These are phyloP conservation scores for Mesorhabditis spiculigera DNA, from an alignment of 2,888 invertebrate genomes.

Conservation along the genomic window DNA sequence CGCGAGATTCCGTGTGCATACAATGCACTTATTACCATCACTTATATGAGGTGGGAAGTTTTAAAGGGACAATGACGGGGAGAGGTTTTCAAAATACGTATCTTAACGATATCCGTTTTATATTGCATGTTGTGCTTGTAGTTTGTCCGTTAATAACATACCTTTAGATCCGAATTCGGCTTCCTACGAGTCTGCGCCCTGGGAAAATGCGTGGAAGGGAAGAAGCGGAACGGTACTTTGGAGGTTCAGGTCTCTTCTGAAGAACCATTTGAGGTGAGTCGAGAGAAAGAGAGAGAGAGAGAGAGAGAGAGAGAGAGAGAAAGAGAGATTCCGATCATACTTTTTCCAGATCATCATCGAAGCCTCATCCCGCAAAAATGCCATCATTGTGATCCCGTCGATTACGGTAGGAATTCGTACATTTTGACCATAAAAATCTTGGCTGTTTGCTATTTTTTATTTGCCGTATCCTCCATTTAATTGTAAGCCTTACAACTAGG, in stretches of 20 bases:
- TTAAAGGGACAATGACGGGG: too few relatives aligned
- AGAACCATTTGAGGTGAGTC: conserved; percentile 30
- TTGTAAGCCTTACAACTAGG: too few relatives aligned
- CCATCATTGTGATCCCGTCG: conserved; percentile 37
- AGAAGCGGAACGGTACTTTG: conserved; percentile 21
- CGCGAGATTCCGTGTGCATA: conserved; percentile 36
- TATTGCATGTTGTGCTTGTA: background rate
- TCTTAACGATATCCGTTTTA: background rate
- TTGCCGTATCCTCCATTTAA: too few relatives aligned
- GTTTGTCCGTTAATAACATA: background rate
- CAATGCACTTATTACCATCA: conserved; percentile 28
- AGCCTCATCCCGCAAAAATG: conserved; percentile 26
- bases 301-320: too few relatives aligned
- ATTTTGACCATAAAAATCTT: background rate
- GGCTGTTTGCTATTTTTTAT: background rate
- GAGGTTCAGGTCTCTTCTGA: conserved; percentile 28
- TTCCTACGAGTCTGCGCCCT: conserved; percentile 35
- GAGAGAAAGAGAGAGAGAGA: background rate
- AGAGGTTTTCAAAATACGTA: too few relatives aligned
- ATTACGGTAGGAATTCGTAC: background rate
- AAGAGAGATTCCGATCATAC: background rate
- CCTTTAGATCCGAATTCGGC: conserved; percentile 34
- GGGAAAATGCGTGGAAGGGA: conserved; percentile 33
- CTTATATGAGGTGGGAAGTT: conserved; percentile 28
- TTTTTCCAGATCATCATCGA: conserved; percentile 23